Evolutionary conservation across 1,140 invertebrate species (phyloP).

Genomic region (Aphis craccivora): DNA sequence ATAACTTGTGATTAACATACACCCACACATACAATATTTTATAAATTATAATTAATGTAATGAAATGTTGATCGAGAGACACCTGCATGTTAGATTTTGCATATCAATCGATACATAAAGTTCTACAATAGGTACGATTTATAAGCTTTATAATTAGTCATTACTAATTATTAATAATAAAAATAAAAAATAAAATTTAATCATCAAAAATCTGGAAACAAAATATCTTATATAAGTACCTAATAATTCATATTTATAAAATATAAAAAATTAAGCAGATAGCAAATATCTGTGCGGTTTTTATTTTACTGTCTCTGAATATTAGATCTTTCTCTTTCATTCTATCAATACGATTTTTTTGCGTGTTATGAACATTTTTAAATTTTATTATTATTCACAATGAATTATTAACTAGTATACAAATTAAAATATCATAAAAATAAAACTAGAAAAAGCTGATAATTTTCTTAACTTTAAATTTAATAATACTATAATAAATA

Average conservation of each 20-base stretch:
- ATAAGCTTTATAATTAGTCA: neutral
- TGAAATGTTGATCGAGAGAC: neutral
- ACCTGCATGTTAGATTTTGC: neutral
- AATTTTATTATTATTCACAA: too few relatives aligned
- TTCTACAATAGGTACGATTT: neutral
- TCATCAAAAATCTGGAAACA: neutral
- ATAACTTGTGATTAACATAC: slow-evolving; percentile 6
- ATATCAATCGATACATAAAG: neutral
- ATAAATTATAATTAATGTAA: neutral
- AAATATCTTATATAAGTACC: neutral
- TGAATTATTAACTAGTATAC: too few relatives aligned
- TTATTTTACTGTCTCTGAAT: neutral
- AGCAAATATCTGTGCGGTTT: neutral
- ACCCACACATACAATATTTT: neutral
- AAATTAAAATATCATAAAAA: too few relatives aligned
- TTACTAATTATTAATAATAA: neutral
- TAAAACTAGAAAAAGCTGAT: too few relatives aligned
- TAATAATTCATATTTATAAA: neutral
- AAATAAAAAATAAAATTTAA: neutral
- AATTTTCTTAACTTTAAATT: too few relatives aligned
- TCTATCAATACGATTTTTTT: too few relatives aligned
- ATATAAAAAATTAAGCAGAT: neutral
- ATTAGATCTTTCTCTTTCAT: neutral
- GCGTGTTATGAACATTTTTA: too few relatives aligned
- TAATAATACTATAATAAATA: too few relatives aligned